Conservation (phyloP, 2,888 invertebrate genomes). For the Emesis furor region DNA sequence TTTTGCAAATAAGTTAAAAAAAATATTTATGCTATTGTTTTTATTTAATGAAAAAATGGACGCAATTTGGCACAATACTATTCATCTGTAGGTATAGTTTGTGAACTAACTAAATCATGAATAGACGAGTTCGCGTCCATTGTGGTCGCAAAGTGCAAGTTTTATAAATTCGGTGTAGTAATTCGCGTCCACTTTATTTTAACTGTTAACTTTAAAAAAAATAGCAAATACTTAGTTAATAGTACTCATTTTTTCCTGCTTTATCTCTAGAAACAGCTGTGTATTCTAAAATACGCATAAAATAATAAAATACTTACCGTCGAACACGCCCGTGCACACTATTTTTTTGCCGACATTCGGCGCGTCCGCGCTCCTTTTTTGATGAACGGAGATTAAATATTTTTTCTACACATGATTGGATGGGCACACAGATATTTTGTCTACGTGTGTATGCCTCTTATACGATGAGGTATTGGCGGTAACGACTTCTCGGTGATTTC, state of each 20-base stretch:
- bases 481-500: background rate
- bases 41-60: no score
- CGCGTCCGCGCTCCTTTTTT: background rate
- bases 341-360: background rate
- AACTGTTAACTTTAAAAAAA: background rate
- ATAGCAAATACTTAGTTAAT: background rate
- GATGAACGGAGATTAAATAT: background rate
- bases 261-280: background rate
- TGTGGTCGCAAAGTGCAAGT: background rate
- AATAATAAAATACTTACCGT: background rate
- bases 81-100: no score
- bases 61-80: no score
- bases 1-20: no score
- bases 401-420: background rate
- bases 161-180: background rate
- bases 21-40: no score
- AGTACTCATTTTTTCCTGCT: background rate
- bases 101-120: no score
- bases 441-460: background rate
- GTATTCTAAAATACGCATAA: background rate
- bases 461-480: background rate
- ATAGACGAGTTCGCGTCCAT: background rate
- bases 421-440: background rate
- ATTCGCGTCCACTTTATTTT: background rate
- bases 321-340: background rate